Conservation (phyloP, 2,888 invertebrate genomes). For the Vesta saturnalis region DNA sequence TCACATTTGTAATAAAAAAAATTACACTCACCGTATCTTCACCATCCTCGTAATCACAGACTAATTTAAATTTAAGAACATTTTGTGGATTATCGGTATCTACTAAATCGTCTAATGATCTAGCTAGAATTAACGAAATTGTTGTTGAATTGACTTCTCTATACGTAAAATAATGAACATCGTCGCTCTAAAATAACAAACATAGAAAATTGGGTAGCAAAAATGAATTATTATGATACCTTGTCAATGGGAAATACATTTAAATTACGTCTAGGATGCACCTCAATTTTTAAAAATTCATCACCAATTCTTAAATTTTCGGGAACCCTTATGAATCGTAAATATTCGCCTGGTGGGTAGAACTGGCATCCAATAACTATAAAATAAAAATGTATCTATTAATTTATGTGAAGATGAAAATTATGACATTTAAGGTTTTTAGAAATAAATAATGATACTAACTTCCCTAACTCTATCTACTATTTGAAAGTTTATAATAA, state of each 20-base stretch:
- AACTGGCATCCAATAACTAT: constrained; percentile 80
- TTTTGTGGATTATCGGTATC: constrained; percentile 84
- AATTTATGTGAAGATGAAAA: background rate
- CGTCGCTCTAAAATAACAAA: constrained; percentile 67
- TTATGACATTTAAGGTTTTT: background rate
- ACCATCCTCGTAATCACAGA: constrained; percentile 76
- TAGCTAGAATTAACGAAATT: constrained; percentile 78
- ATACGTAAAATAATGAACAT: constrained; percentile 77
- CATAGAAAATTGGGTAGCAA: background rate
- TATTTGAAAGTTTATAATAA: too few species aligned
- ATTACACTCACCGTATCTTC: constrained; percentile 69
- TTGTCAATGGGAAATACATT: constrained; percentile 77
- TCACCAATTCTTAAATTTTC: constrained; percentile 82
- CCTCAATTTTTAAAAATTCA: constrained; percentile 81
- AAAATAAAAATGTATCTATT: background rate
- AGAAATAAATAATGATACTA: too few species aligned
- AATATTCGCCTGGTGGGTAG: constrained; percentile 83
- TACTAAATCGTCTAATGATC: constrained; percentile 81
- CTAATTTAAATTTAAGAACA: constrained; percentile 82
- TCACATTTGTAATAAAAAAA: background rate
- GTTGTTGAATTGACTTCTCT: constrained; percentile 80
- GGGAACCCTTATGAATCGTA: constrained; percentile 85
- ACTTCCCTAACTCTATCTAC: too few species aligned
- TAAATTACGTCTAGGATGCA: constrained; percentile 82
- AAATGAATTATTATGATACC: constrained; percentile 53